A percentile compares a stretch with the other conserved stretches of the same genome.
Conservation (phyloP, 2,797 vertebrate genomes). For the Gymnodraco acuticeps region DNA sequence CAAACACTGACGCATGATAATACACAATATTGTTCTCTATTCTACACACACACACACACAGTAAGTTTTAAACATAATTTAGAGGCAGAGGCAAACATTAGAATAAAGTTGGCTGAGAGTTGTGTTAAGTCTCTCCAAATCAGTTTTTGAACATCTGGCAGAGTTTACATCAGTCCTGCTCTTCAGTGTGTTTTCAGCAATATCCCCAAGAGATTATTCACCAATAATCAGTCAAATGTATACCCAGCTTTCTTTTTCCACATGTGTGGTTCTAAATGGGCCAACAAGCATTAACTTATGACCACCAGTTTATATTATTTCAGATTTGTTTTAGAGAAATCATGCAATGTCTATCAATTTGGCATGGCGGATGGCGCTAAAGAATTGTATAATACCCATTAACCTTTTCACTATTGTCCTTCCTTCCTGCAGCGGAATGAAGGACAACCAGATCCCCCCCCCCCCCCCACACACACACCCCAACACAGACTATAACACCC, state of each 20-base stretch:
- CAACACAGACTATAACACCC: too few relatives aligned
- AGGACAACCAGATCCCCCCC: too few relatives aligned
- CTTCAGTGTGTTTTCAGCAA: constrained; percentile 41
- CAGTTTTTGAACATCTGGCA: constrained; percentile 59
- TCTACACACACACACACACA: background rate
- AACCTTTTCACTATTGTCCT: background rate
- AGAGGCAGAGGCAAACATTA: constrained; percentile 9
- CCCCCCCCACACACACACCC: too few relatives aligned
- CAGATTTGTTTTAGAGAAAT: constrained; percentile 5
- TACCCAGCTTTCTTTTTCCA: constrained; percentile 46
- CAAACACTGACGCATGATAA: constrained; percentile 19
- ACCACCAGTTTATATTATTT: background rate
- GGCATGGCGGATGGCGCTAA: background rate
- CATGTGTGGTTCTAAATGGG: constrained; percentile 18
- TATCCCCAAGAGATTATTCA: constrained; percentile 47
- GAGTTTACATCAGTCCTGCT: constrained; percentile 39
- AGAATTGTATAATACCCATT: background rate
- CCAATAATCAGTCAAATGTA: constrained; percentile 42
- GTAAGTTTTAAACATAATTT: too few relatives aligned
- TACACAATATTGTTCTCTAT: constrained; percentile 13
- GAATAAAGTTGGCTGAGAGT: constrained; percentile 15
- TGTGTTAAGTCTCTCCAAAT: constrained; percentile 56
- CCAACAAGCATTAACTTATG: background rate
- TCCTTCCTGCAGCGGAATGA: too few relatives aligned
- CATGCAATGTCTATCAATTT: background rate